Base-by-base conservation (phyloP, 2,113 vertebrate genomes). In the Okapia johnstoni region DNA sequence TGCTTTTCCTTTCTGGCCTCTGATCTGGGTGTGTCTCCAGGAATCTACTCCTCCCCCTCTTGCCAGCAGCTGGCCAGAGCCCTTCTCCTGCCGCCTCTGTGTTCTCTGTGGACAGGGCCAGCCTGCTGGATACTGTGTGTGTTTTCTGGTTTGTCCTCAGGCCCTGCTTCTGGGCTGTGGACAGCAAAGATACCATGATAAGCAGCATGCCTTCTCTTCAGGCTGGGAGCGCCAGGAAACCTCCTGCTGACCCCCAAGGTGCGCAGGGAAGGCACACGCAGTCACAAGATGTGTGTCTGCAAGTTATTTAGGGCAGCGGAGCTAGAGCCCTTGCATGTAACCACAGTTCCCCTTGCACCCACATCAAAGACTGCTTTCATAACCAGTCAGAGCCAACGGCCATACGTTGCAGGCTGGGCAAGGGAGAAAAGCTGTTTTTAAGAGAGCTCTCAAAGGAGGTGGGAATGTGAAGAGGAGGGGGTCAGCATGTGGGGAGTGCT, bases 21-120 rank as follows among this genome's bases (percentile, higher is more conserved):
- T 73, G 70, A 90, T 58, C 97, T 79, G 97, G 98, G 98, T 96
- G 97, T 98, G 97, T 94, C 98, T 98, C 63, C 77, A 89, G 97
- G 98, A 98, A 98, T 97, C 90, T 93, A 43, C 86, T 95, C 93
- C 97, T 88, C 95, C 90, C 92, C 28, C 63, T 63, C 4, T 0
- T 95, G 94, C 96, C 97, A 95, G 94, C 96, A 96, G 95, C 95
- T 90, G 93, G 55, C 50, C 23, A 1, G 17, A 85, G 77, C 85
- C 19, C 50, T 61, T 85, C 83, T 40, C 43, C 70, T 3, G n/a
- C 57, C 0, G 7, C 93, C 95, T 86, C 87, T 85, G 25, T n/a
- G n/a, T 30, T 97, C 33, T 79, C 43, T 36, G 25, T 23, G 33
- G 63, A 36, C 77, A 8, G 8, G 36, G 50, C 88, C 76, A 79